Evolutionary conservation across 2,797 vertebrate species (phyloP), one percentile per base, ranked within the genome.

Genomic region (Danio jaintianensis): DNA sequence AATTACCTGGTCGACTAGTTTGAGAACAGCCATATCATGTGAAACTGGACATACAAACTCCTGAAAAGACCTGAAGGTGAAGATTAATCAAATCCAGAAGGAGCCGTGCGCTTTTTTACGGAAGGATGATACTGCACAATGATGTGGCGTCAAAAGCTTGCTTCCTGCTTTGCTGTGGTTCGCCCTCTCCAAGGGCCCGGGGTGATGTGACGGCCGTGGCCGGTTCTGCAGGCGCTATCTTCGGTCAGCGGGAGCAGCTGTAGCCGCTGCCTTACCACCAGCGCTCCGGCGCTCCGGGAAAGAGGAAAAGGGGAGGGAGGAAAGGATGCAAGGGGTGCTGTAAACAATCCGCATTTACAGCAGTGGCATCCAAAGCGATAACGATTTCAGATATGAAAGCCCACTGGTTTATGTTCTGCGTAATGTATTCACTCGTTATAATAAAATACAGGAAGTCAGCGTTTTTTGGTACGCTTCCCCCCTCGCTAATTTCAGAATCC

Each of bases 11-110:
- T 95, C 94, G 82, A 90, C 91, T 90, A 95, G 93, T 82, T 94
- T 95, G 80, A 95, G 93, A 59, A 95, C 94, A 87, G 94, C 94
- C 94, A 95, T 95, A 86, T 90, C 93, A 83, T 87, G 90, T 91
- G 84, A 79, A 82, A 85, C 84, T 13, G 86, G 85, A 89, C 91
- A 91, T 93, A 88, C 91, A 88, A 90, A 86, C 83, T 81, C 86
- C 70, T 83, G 36, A 80, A 85, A 82, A 76, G 85, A 77, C 59
- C 73, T 50, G 86, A 85, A 85, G 86, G 76, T 59, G 58, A 67
- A 71, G 80, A 59, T 36, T 20, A 55, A 22, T 61, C 22, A 40
- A 58, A 61, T 47, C 38, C 43, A 74, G 63, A 29, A 15, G 61
- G 18, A 52, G 8, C 18, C 40, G 13, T 59, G 4, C 15, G 36